Base-by-base conservation (phyloP, 1,140 invertebrate species). In the Frieseomelitta varia region DNA sequence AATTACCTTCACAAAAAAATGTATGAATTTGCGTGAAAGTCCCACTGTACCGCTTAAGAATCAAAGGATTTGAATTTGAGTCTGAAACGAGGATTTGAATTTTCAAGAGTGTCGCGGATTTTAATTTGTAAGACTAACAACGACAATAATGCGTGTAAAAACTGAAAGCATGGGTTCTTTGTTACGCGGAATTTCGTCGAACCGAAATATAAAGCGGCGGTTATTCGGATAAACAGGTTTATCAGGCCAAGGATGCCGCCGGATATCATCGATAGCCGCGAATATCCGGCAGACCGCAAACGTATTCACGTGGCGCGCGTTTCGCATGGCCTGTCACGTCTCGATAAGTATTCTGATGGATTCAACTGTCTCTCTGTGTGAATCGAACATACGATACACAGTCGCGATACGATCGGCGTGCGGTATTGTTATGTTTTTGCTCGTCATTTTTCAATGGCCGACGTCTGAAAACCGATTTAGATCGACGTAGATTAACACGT, bases 251-350 rank as follows among this genome's bases (percentile, higher is more conserved):
- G 87, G 74, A 89, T 81, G 74, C 67, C 21, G 65, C 68, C 80
- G 87, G 84, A 80, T 85, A 85, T 88, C 87, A 77, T 67, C 82
- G 84, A 87, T 88, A 85, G 79, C 87, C 77, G 55, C 86, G 55
- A 88, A 85, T 85, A 80, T 88, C 86, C 68, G 88, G 78, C 71
- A 83, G 72, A 86, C 87, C 86, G 67, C 81, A 74, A 83, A 75
- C 68, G 73, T 74, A 27, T 55, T 65, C 63, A 39, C 12, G 34
- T 34, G 30, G 4, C 47, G 65, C 17, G 27, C 81, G 81, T 83
- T 83, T 47, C 65, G 27, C 65, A 39, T 34, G 21, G 56, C 11
- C 63, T 76, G 56, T 72, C 74, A 88, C 75, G 80, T 85, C 82
- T 68, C 75, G 65, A 80, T 88, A 88, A 85, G 67, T 75, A 71